Evolutionary conservation across 1,140 invertebrate genomes (phyloP).

Genomic region (Ridgeia piscesae): DNA sequence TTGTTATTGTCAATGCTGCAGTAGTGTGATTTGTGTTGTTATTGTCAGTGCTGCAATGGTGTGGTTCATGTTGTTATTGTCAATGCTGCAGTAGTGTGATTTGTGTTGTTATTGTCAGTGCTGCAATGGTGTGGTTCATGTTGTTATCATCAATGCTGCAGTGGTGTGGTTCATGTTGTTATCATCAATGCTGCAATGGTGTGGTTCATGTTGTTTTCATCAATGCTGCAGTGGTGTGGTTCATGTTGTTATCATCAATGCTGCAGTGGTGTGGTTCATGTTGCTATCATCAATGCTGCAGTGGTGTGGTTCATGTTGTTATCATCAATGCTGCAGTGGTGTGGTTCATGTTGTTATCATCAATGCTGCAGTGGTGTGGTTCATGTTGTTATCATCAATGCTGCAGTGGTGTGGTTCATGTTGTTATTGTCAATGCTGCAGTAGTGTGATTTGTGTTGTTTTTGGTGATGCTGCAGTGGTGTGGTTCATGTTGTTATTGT

Average conservation of each 20-base stretch:
- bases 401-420: neutral
- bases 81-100: neutral
- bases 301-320: no score
- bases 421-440: neutral
- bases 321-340: no score
- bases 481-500: neutral
- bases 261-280: neutral
- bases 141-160: neutral
- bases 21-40: no score
- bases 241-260: no score
- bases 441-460: no score
- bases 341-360: no score
- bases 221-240: neutral
- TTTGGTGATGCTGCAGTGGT: neutral
- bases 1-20: no score
- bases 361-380: no score
- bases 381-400: no score
- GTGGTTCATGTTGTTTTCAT: neutral
- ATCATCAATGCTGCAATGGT: neutral
- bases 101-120: neutral
- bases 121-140: neutral
- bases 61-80: neutral
- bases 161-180: no score
- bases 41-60: no score
- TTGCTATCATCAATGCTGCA: neutral